Evolutionary conservation across 2,797 vertebrate genomes (phyloP).

Genomic region (Sphenodon punctatus): DNA sequence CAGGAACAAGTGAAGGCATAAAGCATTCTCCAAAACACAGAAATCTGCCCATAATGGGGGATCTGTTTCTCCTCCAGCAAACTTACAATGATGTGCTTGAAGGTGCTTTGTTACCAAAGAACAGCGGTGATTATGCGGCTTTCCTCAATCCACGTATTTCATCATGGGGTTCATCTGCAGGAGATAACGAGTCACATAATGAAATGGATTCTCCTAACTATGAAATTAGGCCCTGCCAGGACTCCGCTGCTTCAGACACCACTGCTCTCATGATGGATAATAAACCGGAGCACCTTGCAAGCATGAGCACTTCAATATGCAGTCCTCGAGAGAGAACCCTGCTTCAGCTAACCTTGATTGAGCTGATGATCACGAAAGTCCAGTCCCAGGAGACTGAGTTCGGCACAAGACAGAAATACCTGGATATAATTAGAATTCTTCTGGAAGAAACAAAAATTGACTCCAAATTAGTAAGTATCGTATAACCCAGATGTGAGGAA

Average conservation of each 20-base stretch:
- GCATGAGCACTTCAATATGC: background rate
- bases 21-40: background rate
- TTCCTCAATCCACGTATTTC: slow-evolving; percentile 47
- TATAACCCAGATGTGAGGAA: too few relatives aligned
- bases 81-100: slow-evolving; percentile 71
- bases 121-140: slow-evolving; percentile 55
- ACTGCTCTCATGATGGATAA: background rate
- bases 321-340: slow-evolving; percentile 57
- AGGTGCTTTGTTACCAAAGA: slow-evolving; percentile 60
- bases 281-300: slow-evolving; percentile 13
- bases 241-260: fast-evolving
- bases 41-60: slow-evolving; percentile 15
- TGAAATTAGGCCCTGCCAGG: background rate
- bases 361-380: slow-evolving; percentile 68
- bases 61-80: slow-evolving; percentile 58
- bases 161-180: background rate
- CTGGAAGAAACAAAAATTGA: slow-evolving; percentile 61
- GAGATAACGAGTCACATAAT: background rate
- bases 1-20: background rate
- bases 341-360: slow-evolving; percentile 80
- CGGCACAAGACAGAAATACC: slow-evolving; percentile 51
- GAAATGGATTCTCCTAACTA: background rate
- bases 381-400: slow-evolving; percentile 33
- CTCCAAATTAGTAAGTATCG: slow-evolving; percentile 70
- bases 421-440: slow-evolving; percentile 54